These are phyloP conservation scores for Leptopterna dolabrata DNA, from an alignment of 2,888 invertebrate genomes.

Conservation along the genomic window DNA sequence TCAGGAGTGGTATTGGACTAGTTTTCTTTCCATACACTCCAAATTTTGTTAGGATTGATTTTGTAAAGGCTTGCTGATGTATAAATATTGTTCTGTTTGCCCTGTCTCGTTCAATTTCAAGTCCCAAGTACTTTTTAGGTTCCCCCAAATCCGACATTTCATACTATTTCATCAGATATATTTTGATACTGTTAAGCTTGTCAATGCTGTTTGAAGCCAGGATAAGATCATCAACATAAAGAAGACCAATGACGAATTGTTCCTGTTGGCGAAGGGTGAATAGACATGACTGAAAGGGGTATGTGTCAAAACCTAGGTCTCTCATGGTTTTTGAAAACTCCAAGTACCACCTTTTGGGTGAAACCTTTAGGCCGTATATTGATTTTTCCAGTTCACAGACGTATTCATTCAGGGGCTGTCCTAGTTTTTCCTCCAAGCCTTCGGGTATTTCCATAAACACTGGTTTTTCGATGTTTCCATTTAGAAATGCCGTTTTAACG, in stretches of 20 bases:
- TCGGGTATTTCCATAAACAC: conserved; percentile 18
- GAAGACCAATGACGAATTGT: neutral
- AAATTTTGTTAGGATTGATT: neutral
- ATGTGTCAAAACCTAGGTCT: neutral
- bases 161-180: neutral
- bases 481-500: conserved; percentile 23
- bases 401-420: too few species aligned
- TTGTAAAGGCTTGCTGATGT: neutral
- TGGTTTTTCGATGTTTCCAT: too few species aligned
- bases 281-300: neutral
- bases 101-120: neutral
- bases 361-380: neutral
- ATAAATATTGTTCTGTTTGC: neutral
- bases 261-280: neutral
- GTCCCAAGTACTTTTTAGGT: neutral
- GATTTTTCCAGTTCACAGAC: too few species aligned
- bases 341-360: neutral
- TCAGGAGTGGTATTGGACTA: too few species aligned
- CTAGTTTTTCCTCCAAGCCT: neutral
- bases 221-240: neutral
- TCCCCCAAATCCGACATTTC: neutral
- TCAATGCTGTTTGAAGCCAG: neutral
- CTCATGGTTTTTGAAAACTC: neutral
- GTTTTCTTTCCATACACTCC: too few species aligned
- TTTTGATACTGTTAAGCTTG: neutral